Conservation (phyloP, 1,140 invertebrate genomes). For the Drosophila murphyi region DNA sequence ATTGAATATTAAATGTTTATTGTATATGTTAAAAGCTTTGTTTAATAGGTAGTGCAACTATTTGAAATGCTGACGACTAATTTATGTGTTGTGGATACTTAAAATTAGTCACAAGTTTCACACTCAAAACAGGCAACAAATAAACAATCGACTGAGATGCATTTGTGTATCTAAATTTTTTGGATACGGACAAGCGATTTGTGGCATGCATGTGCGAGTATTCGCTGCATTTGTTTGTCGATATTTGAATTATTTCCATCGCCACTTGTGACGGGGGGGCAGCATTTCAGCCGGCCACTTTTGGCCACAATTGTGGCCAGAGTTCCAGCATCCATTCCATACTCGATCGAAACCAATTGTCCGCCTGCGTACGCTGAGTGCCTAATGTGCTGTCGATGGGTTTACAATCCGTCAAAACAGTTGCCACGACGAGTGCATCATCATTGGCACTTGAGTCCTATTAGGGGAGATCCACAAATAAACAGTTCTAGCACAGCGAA, state of each 20-base stretch:
- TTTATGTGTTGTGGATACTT: slow-evolving; percentile 24
- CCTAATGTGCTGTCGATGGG: slow-evolving; percentile 77
- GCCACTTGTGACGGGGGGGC: slow-evolving; percentile 44
- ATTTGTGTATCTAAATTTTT: slow-evolving; percentile 48
- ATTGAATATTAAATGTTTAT: no score
- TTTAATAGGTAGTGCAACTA: background rate
- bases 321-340: background rate
- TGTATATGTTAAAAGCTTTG: no score
- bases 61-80: background rate
- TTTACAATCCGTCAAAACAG: slow-evolving; percentile 81
- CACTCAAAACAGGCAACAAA: slow-evolving; percentile 39
- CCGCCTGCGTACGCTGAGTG: slow-evolving; percentile 56
- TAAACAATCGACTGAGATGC: slow-evolving; percentile 47
- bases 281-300: slow-evolving; percentile 55
- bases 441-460: slow-evolving; percentile 54
- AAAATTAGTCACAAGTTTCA: slow-evolving; percentile 44
- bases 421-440: slow-evolving; percentile 60
- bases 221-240: slow-evolving; percentile 53
- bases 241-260: slow-evolving; percentile 79
- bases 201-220: slow-evolving; percentile 45
- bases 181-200: slow-evolving; percentile 55
- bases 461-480: slow-evolving; percentile 36
- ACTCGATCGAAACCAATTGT: slow-evolving; percentile 62
- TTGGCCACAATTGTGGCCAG: slow-evolving; percentile 61
- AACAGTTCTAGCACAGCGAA: slow-evolving; percentile 15